Conservation (phyloP, 1,140 invertebrate species). For the Chironomus tepperi region DNA sequence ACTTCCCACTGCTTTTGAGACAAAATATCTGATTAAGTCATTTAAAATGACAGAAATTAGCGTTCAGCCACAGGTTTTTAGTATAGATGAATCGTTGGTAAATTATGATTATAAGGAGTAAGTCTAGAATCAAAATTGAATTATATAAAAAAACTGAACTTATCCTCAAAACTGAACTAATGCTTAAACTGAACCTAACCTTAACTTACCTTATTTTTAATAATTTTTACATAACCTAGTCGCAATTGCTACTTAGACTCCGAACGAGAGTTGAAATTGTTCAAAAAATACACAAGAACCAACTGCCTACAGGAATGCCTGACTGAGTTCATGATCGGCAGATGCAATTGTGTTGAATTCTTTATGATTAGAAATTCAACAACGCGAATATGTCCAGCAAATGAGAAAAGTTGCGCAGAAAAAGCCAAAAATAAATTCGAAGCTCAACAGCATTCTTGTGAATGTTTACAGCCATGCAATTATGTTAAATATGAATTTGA, state of each 20-base stretch:
- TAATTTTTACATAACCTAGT: background rate
- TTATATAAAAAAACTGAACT: background rate
- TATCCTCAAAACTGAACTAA: background rate
- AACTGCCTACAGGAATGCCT: background rate
- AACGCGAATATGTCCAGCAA: background rate
- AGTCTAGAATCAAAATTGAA: too few relatives aligned
- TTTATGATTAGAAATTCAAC: background rate
- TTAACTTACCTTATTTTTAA: background rate
- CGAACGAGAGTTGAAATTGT: constrained; percentile 52
- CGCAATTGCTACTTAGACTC: constrained; percentile 54
- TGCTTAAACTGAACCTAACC: background rate
- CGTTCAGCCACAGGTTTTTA: too few relatives aligned
- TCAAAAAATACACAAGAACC: constrained; percentile 53
- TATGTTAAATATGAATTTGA: background rate
- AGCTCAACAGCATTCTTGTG: background rate
- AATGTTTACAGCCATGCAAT: background rate
- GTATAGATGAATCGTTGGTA: too few relatives aligned
- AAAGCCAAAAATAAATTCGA: background rate
- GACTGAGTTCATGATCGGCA: background rate
- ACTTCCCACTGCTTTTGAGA: too few relatives aligned
- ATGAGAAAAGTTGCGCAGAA: background rate
- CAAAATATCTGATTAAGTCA: too few relatives aligned
- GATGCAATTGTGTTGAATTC: background rate
- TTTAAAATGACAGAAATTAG: too few relatives aligned
- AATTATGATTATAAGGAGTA: too few relatives aligned